Conservation (phyloP, 1,140 invertebrate species). For the Kradibia gibbosae region DNA sequence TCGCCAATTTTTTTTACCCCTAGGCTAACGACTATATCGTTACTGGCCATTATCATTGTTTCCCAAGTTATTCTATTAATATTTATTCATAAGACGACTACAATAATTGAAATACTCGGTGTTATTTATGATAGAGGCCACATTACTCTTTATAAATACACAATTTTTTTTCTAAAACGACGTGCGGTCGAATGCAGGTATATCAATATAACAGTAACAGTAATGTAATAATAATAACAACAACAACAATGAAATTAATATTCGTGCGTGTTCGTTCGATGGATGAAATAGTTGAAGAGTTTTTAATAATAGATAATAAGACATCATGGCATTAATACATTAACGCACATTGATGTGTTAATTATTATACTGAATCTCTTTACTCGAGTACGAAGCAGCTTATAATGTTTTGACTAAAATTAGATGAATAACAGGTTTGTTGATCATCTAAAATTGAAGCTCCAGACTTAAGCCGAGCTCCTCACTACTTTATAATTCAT, state of each 20-base stretch:
- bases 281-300: too few relatives aligned
- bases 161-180: too few relatives aligned
- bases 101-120: not conserved
- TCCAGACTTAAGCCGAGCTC: not conserved
- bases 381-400: too few relatives aligned
- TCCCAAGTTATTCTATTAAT: not conserved
- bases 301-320: too few relatives aligned
- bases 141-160: not conserved
- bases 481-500: not conserved
- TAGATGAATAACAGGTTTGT: not conserved
- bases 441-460: not conserved
- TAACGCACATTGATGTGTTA: not conserved
- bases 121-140: not conserved
- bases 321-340: too few relatives aligned
- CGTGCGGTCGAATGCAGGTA: not conserved
- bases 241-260: too few relatives aligned
- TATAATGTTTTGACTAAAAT: too few relatives aligned
- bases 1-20: not conserved
- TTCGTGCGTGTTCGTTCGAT: too few relatives aligned
- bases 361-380: too few relatives aligned
- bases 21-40: slow-evolving; percentile 10
- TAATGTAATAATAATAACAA: too few relatives aligned
- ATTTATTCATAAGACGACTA: not conserved
- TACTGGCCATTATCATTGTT: not conserved
- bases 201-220: too few relatives aligned